Evolutionary conservation across 2,113 vertebrate species (phyloP).

Genomic region (Amazona guildingii): DNA sequence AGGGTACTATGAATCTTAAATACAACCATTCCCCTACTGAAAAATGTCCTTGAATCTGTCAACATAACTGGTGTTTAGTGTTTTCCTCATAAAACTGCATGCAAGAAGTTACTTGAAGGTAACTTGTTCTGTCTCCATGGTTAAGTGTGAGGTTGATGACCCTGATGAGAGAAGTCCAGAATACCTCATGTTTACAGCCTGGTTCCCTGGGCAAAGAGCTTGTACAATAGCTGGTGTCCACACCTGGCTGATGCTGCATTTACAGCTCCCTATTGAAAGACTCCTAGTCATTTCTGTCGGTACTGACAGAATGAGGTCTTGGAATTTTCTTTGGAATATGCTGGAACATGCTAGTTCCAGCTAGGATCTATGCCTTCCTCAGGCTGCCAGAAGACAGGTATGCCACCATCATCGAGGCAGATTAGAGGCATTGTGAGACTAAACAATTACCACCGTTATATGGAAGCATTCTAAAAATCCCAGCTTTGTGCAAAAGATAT

Average conservation of each 20-base stretch:
- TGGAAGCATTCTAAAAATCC: neutral
- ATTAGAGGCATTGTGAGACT: neutral
- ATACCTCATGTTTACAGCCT: neutral
- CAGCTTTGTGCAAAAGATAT: neutral
- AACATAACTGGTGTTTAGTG: neutral
- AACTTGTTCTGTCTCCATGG: neutral
- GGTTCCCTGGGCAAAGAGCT: neutral
- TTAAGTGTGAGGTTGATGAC: neutral
- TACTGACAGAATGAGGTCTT: neutral
- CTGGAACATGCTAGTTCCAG: neutral
- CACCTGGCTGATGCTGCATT: neutral
- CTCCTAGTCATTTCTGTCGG: neutral
- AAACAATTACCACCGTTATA: neutral
- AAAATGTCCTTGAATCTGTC: conserved; percentile 22
- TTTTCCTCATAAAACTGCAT: neutral
- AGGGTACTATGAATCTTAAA: neutral
- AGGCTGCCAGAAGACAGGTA: neutral
- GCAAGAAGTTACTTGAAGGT: neutral
- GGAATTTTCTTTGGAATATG: neutral
- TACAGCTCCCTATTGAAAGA: neutral
- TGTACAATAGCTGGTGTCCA: neutral
- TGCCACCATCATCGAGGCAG: neutral
- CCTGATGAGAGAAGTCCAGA: neutral
- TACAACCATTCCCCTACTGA: neutral
- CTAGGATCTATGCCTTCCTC: neutral